Conservation (phyloP, 2,888 invertebrate species). For the Chymomyza fuscimana region DNA sequence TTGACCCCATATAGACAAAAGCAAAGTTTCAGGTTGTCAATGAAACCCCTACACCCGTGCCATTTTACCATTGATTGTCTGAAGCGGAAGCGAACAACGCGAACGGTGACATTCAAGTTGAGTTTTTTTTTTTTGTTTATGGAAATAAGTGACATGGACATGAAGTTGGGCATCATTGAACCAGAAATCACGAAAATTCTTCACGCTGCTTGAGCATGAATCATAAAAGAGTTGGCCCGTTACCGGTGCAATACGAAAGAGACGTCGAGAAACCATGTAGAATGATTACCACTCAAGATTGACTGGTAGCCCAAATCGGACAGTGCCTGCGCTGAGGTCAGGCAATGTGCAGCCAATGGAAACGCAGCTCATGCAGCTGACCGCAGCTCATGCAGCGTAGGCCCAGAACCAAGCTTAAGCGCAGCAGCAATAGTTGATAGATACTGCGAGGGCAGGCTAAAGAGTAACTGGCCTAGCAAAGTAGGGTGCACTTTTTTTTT, state of each 20-base stretch:
- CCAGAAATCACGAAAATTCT: slow-evolving; percentile 63
- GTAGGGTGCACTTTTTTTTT: too few relatives aligned
- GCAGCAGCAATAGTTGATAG: slow-evolving; percentile 5
- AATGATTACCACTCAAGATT: slow-evolving; percentile 24
- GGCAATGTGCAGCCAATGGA: slow-evolving; percentile 32
- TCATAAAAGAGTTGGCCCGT: slow-evolving; percentile 11
- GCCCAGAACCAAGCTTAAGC: neutral
- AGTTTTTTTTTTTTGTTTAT: neutral
- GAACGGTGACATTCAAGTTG: slow-evolving; percentile 44
- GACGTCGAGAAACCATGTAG: too few relatives aligned
- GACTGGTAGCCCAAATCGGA: slow-evolving; percentile 13
- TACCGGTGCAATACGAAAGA: neutral
- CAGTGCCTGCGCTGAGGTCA: neutral
- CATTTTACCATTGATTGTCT: neutral
- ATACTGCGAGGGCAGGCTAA: neutral
- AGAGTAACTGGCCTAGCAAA: too few relatives aligned
- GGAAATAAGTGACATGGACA: slow-evolving; percentile 2
- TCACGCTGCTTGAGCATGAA: slow-evolving; percentile 59
- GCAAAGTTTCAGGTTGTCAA: neutral
- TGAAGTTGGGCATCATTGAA: slow-evolving; percentile 52
- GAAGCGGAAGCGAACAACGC: slow-evolving; percentile 17
- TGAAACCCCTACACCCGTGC: neutral
- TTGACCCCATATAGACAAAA: too few relatives aligned
- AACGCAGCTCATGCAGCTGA: slow-evolving; percentile 20
- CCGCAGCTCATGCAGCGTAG: neutral